A percentile compares a stretch with the other conserved stretches of the same genome.
Evolutionary conservation across 2,797 vertebrate species (phyloP).

Genomic region (Xiphorhynchus erythropygius): DNA sequence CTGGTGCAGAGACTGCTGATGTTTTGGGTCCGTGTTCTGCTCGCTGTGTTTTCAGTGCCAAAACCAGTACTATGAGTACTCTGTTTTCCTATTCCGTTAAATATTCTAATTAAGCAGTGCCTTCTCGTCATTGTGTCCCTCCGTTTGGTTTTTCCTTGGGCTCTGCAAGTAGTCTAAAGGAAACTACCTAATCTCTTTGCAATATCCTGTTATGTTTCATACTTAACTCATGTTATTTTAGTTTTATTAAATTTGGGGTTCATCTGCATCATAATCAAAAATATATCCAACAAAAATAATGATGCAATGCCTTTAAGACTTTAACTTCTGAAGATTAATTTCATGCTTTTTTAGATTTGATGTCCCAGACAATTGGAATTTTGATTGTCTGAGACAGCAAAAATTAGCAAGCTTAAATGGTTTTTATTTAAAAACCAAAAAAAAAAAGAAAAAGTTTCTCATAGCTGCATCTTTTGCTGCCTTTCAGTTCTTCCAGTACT

Average conservation of each 20-base stretch:
- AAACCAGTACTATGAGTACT: conserved; percentile 11
- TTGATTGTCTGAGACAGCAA: conserved; percentile 79
- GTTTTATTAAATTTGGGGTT: conserved; percentile 86
- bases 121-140: conserved; percentile 40
- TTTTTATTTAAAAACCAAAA: conserved; percentile 20
- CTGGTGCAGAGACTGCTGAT: conserved; percentile 62
- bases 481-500: not conserved
- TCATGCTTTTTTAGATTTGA: conserved; percentile 83
- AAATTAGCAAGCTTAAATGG: conserved; percentile 71
- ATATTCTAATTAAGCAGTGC: conserved; percentile 79
- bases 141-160: conserved; percentile 58
- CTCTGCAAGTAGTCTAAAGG: conserved; percentile 84
- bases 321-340: conserved; percentile 85
- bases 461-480: not conserved
- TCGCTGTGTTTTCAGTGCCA: conserved; percentile 64
- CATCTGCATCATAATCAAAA: conserved; percentile 94
- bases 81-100: conserved; percentile 56
- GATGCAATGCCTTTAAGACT: conserved; percentile 83
- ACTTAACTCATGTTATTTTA: conserved; percentile 87
- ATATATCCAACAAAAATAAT: conserved; percentile 88
- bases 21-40: conserved; percentile 70
- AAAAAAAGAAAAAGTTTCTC: not conserved
- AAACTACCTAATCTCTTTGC: conserved; percentile 95
- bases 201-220: conserved; percentile 99
- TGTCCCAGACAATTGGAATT: conserved; percentile 83